A percentile compares a stretch with the other conserved stretches of the same genome.
Conservation (phyloP, 2,797 vertebrate genomes). For the Acrossocheilus wenchowensis region DNA sequence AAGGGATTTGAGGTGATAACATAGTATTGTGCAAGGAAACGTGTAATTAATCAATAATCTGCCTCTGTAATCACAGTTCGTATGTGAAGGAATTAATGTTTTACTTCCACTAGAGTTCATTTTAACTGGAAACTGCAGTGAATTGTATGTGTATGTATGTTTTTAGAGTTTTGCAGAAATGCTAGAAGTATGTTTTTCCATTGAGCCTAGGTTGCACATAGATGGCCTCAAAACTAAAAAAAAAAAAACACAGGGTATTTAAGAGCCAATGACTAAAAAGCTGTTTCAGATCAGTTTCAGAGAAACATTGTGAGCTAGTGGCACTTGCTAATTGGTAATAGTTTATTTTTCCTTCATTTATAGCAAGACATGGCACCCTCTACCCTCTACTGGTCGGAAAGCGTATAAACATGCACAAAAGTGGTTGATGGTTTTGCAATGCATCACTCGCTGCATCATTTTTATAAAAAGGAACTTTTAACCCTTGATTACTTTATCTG, state of each 20-base stretch:
- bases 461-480: background rate
- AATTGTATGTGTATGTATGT: background rate
- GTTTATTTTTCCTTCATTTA: background rate
- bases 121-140: background rate
- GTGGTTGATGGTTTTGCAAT: background rate
- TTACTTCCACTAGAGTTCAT: background rate
- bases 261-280: background rate
- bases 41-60: background rate
- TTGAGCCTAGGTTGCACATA: background rate
- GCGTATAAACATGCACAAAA: background rate
- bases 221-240: background rate
- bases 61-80: background rate
- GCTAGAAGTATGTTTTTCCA: background rate
- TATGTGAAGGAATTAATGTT: background rate
- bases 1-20: background rate
- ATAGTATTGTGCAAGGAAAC: background rate
- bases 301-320: background rate
- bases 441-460: background rate
- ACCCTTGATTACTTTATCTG: background rate
- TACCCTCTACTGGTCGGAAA: no score
- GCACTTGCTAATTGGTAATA: background rate
- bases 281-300: background rate
- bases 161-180: background rate
- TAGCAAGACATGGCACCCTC: no score
- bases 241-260: background rate